Evolutionary conservation across 2,113 vertebrate species (phyloP).

Genomic region (Zapornia atra): DNA sequence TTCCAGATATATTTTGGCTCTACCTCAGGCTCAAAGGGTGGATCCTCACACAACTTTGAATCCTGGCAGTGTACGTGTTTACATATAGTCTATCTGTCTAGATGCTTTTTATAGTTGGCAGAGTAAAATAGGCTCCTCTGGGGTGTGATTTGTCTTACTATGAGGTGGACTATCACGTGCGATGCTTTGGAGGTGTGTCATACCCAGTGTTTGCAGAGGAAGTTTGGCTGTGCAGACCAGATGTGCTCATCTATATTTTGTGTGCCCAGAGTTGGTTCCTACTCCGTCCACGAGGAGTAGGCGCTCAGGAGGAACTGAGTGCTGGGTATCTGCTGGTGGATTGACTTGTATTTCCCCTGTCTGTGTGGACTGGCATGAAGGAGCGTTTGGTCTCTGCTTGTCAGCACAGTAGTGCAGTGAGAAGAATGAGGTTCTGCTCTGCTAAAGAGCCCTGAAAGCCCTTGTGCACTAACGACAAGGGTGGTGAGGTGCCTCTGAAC

Average conservation of each 20-base stretch:
- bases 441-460: not conserved
- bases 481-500: not conserved
- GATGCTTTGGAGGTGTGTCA: not conserved
- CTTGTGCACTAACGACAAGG: fast-evolving
- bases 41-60: slow-evolving; percentile 10
- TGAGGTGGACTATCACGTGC: not conserved
- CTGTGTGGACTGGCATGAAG: not conserved
- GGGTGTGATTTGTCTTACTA: not conserved
- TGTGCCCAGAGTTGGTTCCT: not conserved
- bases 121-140: not conserved
- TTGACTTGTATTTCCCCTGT: not conserved
- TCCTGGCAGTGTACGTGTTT: not conserved
- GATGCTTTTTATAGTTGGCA: not conserved
- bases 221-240: not conserved
- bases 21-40: not conserved
- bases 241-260: not conserved
- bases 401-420: not conserved
- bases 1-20: slow-evolving; percentile 43
- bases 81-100: not conserved
- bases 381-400: not conserved
- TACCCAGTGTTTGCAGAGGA: not conserved
- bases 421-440: not conserved
- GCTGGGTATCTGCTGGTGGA: not conserved
- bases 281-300: fast-evolving
- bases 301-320: fast-evolving